These are phyloP conservation scores for Prinia subflava DNA, from an alignment of 2,113 vertebrate species.

Conservation along the genomic window DNA sequence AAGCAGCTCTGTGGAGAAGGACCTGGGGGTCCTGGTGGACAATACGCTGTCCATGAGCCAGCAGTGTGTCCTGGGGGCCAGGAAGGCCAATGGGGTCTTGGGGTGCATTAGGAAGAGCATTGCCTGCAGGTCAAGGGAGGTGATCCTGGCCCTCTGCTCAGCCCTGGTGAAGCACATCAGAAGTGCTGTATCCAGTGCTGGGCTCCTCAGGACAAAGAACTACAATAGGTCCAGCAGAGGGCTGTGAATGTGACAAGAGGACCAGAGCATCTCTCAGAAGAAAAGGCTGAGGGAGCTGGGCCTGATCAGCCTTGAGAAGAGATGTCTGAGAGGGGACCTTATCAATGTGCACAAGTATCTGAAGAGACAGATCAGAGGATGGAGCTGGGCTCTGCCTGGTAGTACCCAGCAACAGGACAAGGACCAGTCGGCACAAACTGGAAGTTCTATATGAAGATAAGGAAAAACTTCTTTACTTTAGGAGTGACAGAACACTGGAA, in stretches of 20 bases:
- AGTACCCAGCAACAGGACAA: neutral
- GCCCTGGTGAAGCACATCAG: neutral
- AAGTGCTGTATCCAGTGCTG: neutral
- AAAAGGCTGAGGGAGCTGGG: neutral
- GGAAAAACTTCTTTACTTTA: neutral
- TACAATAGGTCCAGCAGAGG: neutral
- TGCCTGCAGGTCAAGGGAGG: fast-evolving
- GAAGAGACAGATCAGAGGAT: neutral
- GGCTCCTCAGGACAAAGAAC: neutral
- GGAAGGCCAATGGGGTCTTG: no score
- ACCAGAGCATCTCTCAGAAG: neutral
- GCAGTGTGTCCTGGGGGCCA: neutral
- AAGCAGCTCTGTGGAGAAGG: neutral
- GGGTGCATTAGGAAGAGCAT: neutral
- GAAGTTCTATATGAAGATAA: neutral
- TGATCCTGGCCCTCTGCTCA: neutral
- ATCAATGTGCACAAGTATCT: neutral
- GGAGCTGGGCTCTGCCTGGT: neutral
- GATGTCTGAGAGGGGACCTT: fast-evolving
- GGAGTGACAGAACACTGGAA: neutral
- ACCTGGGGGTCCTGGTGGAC: neutral
- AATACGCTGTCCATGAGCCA: neutral
- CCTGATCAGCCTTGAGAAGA: neutral
- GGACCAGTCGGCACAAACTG: neutral
- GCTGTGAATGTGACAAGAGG: neutral